Evolutionary conservation across 2,888 invertebrate species (phyloP).

Genomic region (Hedya salicella): DNA sequence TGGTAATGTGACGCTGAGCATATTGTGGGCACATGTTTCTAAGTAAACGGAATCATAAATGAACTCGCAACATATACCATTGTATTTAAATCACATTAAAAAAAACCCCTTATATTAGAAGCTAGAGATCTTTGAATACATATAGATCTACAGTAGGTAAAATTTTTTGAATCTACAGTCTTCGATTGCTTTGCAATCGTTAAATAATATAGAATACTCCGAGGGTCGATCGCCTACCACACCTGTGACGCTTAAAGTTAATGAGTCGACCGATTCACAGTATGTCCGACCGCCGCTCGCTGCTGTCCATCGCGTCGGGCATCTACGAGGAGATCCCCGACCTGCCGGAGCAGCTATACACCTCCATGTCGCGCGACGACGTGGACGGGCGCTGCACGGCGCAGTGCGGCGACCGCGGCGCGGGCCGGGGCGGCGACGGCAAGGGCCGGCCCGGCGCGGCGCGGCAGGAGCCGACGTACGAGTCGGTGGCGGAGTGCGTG

Average conservation of each 20-base stretch:
- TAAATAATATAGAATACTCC: too few relatives aligned
- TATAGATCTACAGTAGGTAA: too few relatives aligned
- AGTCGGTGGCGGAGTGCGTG: slow-evolving; percentile 71
- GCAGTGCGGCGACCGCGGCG: slow-evolving; percentile 64
- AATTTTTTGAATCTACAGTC: too few relatives aligned
- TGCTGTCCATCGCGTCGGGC: slow-evolving; percentile 86
- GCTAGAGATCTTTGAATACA: too few relatives aligned
- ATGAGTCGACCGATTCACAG: slow-evolving; percentile 48
- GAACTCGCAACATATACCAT: too few relatives aligned
- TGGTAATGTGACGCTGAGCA: slow-evolving; percentile 48
- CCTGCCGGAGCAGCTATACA: slow-evolving; percentile 51
- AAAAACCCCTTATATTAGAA: too few relatives aligned
- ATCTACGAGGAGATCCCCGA: slow-evolving; percentile 89
- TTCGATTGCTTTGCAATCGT: too few relatives aligned
- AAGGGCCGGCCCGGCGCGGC: too few relatives aligned
- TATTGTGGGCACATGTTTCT: not conserved
- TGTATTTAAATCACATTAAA: too few relatives aligned
- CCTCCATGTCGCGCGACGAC: slow-evolving; percentile 33
- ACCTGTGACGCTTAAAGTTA: too few relatives aligned
- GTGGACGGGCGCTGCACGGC: slow-evolving; percentile 13
- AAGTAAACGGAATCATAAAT: too few relatives aligned
- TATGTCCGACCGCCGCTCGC: slow-evolving; percentile 80
- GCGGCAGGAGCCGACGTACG: slow-evolving; percentile 71
- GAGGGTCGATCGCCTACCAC: too few relatives aligned
- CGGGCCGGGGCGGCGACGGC: slow-evolving; percentile 65